phyloP scores from a whole-genome alignment of 2,797 vertebrate species.

The Ptychadena robeensis region DNA sequence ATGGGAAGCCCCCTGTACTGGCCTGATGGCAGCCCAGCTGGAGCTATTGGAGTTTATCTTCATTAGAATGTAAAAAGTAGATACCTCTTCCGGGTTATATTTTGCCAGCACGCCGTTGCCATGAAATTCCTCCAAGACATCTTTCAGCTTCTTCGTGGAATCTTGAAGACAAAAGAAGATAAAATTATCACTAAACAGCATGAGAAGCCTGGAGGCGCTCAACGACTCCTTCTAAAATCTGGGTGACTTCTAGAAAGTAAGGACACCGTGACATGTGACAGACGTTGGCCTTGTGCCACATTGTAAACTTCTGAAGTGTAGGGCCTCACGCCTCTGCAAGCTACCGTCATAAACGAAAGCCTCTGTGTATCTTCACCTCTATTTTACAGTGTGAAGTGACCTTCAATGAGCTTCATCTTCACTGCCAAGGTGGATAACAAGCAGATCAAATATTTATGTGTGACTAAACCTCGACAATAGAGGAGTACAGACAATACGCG shows the following conservation, averaged over 20 bases:
- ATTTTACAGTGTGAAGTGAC: conserved; percentile 12
- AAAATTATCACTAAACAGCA: neutral
- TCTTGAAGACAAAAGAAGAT: conserved; percentile 73
- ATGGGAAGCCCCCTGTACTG: too few species aligned
- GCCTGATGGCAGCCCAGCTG: too few species aligned
- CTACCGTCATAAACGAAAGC: neutral
- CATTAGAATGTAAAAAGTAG: neutral
- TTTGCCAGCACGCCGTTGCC: conserved; percentile 90
- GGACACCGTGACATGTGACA: neutral
- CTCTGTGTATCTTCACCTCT: neutral
- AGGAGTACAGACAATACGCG: neutral
- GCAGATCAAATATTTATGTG: conserved; percentile 42
- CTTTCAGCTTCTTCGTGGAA: conserved; percentile 94
- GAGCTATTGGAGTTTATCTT: too few species aligned
- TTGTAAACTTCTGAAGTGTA: neutral
- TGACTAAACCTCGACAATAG: conserved; percentile 15
- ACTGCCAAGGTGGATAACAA: conserved; percentile 15
- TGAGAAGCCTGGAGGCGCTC: neutral
- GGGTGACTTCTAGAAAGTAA: neutral
- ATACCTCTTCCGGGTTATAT: conserved; percentile 93
- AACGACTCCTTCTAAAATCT: neutral
- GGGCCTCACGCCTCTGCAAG: neutral
- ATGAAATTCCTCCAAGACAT: conserved; percentile 94
- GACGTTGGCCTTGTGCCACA: neutral
- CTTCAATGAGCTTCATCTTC: neutral